Evolutionary conservation across 2,113 vertebrate genomes (phyloP), one percentile per base, ranked within the genome.

Genomic region (Pseudonaja textilis): DNA sequence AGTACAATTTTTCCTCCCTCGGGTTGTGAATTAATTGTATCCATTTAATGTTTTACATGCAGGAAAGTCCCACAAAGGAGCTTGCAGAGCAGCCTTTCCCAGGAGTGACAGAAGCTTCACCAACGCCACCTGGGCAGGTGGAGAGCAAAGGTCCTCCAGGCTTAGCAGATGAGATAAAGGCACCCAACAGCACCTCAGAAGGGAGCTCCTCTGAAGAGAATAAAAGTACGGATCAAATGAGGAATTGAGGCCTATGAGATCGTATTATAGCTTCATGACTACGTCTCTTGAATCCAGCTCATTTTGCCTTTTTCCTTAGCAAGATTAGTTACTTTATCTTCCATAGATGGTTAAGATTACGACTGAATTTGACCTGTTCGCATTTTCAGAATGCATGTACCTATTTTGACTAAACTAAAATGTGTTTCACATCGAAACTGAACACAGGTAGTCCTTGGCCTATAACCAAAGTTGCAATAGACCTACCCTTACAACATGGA

Each of bases 41-140:
- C 85, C 61, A 0, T 0, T 42, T 3, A 50, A 45, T 26, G 0
- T 45, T 18, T 26, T 74, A 52, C 85, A 7, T 85, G 0, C 94
- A 99, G 99, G 99, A 99, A 94, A 99, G 99, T 95, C 99, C 99
- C 90, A 99, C 99, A 0, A 97, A 98, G 95, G 99, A 99, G 89
- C 96, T 98, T 56, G 98, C 98, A 59, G 99, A 99, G 89, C 98
- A 96, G 95, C 97, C 97, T 86, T 98, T 99, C 94, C 97, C 98
- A 0, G 95, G 97, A n/a, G 95, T 88, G 42, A 95, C 94, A 86
- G 98, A 98, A 91, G 47, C 97, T 42, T 87, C 89, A 4, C 90
- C 8, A 22, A 39, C 10, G 10, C 90, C 91, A 87, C 96, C 96
- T 93, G 95, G 93, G 4, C 94, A 96, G 3, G 90, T 95, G 7